Base-by-base conservation (phyloP, 2,113 vertebrate genomes). In the Ivindomyrus marchei region DNA sequence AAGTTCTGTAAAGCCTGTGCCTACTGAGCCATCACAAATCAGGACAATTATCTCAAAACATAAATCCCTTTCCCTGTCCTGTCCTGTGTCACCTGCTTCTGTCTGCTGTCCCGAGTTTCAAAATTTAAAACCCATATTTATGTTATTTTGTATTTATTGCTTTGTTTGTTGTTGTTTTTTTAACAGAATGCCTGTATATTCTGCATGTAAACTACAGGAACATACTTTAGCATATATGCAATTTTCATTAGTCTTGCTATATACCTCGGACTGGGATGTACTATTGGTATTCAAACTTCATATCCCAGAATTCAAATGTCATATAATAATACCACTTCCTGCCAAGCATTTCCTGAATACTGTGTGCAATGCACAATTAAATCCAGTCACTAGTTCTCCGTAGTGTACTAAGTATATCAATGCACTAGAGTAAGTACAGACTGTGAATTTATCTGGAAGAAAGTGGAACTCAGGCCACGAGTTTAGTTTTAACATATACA, bases 291-390 rank as follows among this genome's bases (percentile, higher is more conserved):
- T 87, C 47, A 56, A 87, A 87, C 85, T 87, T 31, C 85, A 87
- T 21, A 19, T 87, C 85, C 85, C 85, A 87, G 85, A 52, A 87
- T 87, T 87, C 85, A 87, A 31, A 53, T 87, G 85, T 47, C 39
- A 24, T 24, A 42, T 85, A 47, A 46, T 85, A 87, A 36, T 39
- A 17, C n/a, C 49, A 53, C 31, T 87, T 87, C 85, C 85, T 53
- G 85, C 27, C 47, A 17, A 56, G 31, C 3, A 36, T 53, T 36
- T 53, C 49, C 27, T 53, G 21, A 31, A 24, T 53, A 10, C n/a
- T 87, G 31, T 36, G 85, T 53, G 85, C 50, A 27, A 19, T 86
- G 24, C 46, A 45, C n/a, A 50, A 50, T 15, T 27, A 50, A 86
- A 50, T 86, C 46, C 13, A 86, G 85, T 86, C 13, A 49, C 8